Evolutionary conservation across 2,797 vertebrate genomes (phyloP).

Genomic region (Prunella strophiata): DNA sequence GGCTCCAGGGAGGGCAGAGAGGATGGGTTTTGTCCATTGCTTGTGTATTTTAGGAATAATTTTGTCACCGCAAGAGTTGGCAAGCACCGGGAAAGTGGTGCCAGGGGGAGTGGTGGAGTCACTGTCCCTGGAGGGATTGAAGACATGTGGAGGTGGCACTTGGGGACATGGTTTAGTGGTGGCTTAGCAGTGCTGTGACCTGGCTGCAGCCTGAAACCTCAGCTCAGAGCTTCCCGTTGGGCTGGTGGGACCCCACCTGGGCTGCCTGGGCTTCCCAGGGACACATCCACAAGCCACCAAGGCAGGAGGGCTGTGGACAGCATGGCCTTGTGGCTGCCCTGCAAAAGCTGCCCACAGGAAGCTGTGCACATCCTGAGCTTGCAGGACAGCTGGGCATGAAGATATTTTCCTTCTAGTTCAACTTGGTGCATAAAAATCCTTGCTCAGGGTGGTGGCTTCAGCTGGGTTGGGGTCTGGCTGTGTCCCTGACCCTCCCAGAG

Average conservation of each 20-base stretch:
- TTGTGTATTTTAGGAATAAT: not conserved
- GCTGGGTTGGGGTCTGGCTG: not conserved
- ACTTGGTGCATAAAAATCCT: not conserved
- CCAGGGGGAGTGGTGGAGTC: not conserved
- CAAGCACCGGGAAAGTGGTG: not conserved
- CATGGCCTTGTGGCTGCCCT: not conserved
- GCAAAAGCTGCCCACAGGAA: not conserved
- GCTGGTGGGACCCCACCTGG: not conserved
- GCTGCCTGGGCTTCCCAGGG: not conserved
- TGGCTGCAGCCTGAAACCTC: not conserved
- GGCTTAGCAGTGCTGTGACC: not conserved
- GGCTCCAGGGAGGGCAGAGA: not conserved
- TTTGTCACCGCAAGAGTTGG: not conserved
- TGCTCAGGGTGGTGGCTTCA: not conserved
- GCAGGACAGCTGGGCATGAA: not conserved
- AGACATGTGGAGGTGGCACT: not conserved
- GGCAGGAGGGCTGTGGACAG: not conserved
- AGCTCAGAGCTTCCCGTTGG: not conserved
- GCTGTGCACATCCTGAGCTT: not conserved
- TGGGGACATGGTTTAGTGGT: not conserved
- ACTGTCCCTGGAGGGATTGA: not conserved
- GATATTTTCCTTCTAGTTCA: not conserved
- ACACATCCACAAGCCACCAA: not conserved
- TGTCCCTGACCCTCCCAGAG: not conserved
- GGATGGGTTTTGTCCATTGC: not conserved